Evolutionary conservation across 1,140 invertebrate species (phyloP).

Genomic region (Ostrea denselamellosa): DNA sequence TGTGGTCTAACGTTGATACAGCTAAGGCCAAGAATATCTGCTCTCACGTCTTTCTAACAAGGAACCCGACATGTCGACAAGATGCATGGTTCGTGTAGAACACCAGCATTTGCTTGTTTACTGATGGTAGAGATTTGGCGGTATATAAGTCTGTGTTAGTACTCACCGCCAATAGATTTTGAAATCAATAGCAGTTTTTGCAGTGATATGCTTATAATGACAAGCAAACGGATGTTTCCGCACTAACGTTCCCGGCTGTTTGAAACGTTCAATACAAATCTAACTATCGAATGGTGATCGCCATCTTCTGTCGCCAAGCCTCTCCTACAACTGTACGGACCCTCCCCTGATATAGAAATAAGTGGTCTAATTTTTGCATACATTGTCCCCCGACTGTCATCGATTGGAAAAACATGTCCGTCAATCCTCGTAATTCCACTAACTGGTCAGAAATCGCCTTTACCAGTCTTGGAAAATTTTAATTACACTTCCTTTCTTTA

Average conservation of each 20-base stretch:
- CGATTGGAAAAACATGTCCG: neutral
- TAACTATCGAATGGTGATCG: constrained; percentile 23
- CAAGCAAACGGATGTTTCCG: constrained; percentile 4
- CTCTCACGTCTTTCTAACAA: neutral
- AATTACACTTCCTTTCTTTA: neutral
- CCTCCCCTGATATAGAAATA: neutral
- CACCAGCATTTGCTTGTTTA: neutral
- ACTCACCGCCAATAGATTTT: constrained; percentile 4
- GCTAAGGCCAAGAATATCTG: neutral
- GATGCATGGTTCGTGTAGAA: neutral
- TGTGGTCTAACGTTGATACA: no score
- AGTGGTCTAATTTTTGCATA: neutral
- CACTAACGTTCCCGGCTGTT: neutral
- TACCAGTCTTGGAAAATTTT: constrained; percentile 28
- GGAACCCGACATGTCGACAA: neutral
- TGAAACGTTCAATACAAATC: constrained; percentile 28
- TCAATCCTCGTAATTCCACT: neutral
- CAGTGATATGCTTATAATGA: constrained; percentile 26
- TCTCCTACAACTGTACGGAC: neutral
- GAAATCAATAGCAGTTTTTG: constrained; percentile 28
- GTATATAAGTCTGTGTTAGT: constrained; percentile 9
- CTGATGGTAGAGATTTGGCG: constrained; percentile 19
- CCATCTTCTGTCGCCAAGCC: neutral
- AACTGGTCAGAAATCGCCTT: constrained; percentile 10
- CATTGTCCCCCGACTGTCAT: neutral